Evolutionary conservation across 2,113 vertebrate species (phyloP), one percentile per base, ranked within the genome.

Genomic region (Gymnobelideus leadbeateri): DNA sequence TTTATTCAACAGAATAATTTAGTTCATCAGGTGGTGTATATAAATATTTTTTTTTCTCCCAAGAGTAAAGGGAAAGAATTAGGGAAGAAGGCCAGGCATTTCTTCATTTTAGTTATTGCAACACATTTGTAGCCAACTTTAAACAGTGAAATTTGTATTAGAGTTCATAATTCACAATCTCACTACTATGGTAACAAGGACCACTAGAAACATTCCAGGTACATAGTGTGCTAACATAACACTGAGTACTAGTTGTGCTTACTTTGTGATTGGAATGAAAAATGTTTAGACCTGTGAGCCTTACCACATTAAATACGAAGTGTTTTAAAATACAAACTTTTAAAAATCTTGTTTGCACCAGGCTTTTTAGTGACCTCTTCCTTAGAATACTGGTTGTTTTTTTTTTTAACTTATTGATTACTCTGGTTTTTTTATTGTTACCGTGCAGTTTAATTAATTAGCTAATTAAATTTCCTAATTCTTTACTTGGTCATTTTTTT

Each of bases 321-420:
- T 84, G 93, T 51, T 95, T 84, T 94, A 96, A 84, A 92, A 90
- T 95, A 91, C 90, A 91, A 95, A 46, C 84, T 96, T 96, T 8
- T 16, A 55, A 93, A 95, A 94, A 51, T 91, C 31, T 96, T 91
- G 91, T 92, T 95, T 96, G 3, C 92, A 94, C 93, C 89, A 94
- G 92, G 91, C 21, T 91, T 95, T n/a, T 89, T 92, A 19, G 53
- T 94, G 68, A 90, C 93, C 5, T 93, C 47, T 95, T 92, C 14
- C 94, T 97, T 91, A 43, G 3, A 92, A 54, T 92, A 21, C 92
- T 96, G 93, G 91, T 94, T 96, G 89, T 37, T 50, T 96, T 47
- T 96, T 93, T 96, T 47, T 96, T 93, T 96, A 96, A 96, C 46
- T 51, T 92, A 95, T 94, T 97, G 91, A 94, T 84, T 31, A 95